Conservation (phyloP, 2,113 vertebrate genomes). For the Onychostruthus taczanowskii region DNA sequence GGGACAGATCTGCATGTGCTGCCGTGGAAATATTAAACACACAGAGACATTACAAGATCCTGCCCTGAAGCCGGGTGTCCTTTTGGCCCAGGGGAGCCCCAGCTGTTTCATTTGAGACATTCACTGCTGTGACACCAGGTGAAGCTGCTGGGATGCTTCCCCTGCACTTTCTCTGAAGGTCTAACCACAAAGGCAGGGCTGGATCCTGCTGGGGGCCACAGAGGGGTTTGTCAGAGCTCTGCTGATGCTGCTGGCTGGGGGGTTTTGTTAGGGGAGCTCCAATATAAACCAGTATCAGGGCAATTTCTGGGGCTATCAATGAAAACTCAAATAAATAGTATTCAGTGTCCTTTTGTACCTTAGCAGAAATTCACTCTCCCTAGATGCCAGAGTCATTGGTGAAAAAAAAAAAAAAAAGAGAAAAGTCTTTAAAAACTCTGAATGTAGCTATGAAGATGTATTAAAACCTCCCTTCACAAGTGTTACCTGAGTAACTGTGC, state of each 20-base stretch:
- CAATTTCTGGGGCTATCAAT: not conserved
- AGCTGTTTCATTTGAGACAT: not conserved
- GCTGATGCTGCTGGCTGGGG: not conserved
- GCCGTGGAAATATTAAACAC: not conserved
- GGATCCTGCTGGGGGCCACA: not conserved
- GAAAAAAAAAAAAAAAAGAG: not conserved
- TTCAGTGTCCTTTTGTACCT: not conserved
- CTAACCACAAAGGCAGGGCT: not conserved
- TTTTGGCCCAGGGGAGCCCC: not conserved
- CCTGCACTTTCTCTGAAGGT: not conserved
- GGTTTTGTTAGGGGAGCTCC: not conserved
- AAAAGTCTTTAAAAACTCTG: not conserved
- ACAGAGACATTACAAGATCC: not conserved
- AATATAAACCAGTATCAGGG: not conserved
- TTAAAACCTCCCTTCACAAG: not conserved
- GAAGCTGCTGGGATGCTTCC: not conserved
- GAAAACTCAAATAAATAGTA: not conserved
- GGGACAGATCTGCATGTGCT: not conserved
- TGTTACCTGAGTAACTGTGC: not conserved
- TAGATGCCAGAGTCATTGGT: not conserved
- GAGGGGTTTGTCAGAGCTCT: not conserved
- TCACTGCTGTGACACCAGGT: not conserved
- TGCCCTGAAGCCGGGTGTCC: not conserved
- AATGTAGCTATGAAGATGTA: not conserved
- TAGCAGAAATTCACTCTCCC: not conserved